These are phyloP conservation scores for Solenopsis invicta DNA, from an alignment of 1,140 invertebrate genomes.

Conservation along the genomic window DNA sequence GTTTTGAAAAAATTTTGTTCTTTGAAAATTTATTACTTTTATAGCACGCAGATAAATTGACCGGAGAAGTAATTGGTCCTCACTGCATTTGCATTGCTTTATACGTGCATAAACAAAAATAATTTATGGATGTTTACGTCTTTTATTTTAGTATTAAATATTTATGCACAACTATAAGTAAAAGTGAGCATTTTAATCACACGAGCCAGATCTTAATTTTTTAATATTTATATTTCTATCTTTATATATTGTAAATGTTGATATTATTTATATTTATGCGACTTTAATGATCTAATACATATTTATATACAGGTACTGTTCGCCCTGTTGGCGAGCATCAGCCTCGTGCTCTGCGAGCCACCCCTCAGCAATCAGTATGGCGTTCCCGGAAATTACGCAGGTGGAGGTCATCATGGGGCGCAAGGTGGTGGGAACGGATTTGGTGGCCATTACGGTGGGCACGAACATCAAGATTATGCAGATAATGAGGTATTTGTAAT, in stretches of 20 bases:
- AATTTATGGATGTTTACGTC: not conserved
- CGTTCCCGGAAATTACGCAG: conserved; percentile 83
- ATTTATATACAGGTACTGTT: conserved; percentile 78
- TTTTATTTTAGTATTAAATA: not conserved
- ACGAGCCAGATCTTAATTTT: too few relatives aligned
- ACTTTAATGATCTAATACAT: not conserved
- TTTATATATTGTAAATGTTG: not conserved
- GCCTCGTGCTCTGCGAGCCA: conserved; percentile 80
- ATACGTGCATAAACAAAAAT: not conserved
- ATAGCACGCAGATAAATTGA: not conserved
- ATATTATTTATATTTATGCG: not conserved
- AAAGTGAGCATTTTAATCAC: too few relatives aligned
- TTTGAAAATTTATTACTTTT: not conserved
- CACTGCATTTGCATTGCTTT: not conserved
- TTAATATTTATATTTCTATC: too few relatives aligned
- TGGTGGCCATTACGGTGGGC: conserved; percentile 73
- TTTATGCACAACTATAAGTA: not conserved
- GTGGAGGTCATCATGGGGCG: conserved; percentile 39
- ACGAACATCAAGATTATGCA: conserved; percentile 84
- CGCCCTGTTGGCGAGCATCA: conserved; percentile 76
- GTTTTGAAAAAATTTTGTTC: not conserved
- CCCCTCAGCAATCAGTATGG: conserved; percentile 85
- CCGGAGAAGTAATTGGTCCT: not conserved
- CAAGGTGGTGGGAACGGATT: conserved; percentile 55
- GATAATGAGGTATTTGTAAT: conserved; percentile 82